Base-by-base conservation (phyloP, 2,797 vertebrate genomes). In the Trachurus trachurus region DNA sequence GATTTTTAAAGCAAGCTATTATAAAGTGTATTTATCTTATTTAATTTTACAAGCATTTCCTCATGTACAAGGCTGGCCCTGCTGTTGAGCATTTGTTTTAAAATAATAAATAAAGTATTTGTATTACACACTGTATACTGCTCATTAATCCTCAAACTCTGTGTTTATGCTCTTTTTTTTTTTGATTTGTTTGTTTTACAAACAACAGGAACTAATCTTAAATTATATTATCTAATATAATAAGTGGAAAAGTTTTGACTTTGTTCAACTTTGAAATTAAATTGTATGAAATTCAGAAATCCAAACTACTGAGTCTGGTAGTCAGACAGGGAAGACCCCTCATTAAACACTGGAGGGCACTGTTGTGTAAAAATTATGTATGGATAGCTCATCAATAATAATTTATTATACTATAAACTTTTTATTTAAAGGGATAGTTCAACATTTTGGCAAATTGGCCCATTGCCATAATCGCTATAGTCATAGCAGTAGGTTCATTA, bases 31-130 rank as follows among this genome's bases (percentile, higher is more conserved):
- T 88, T 76, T 87, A 82, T 78, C 4, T 74, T 12, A 42, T 73
- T 76, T 57, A 39, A 72, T 73, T 65, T 52, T 62, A 40, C 39
- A 47, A 21, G 16, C 5, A 69, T 71, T 56, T 80, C 1, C 9
- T 81, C 9, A 57, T 77, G 5, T 57, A 49, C 0, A 70, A 75
- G 80, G 81, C 77, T 88, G 80, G 82, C 4, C 80, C 74, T 80
- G 1, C 19, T 76, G 50, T 62, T 62, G 1, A 71, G 11, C 1
- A 12, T 67, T 34, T 54, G 40, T 73, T 49, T 54, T 16, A 1
- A 15, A n/a, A 45, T 42, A 74, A 57, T 71, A 50, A 74, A 57
- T 71, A 50, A 66, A 80, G 26, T 22, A 66, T 82, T 81, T 75
- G 0, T 29, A 44, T 60, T 42, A 49, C 6, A 26, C 26, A 26